Evolutionary conservation across 2,888 invertebrate genomes (phyloP), one percentile per base, ranked within the genome.

Genomic region (Eilema caniola): DNA sequence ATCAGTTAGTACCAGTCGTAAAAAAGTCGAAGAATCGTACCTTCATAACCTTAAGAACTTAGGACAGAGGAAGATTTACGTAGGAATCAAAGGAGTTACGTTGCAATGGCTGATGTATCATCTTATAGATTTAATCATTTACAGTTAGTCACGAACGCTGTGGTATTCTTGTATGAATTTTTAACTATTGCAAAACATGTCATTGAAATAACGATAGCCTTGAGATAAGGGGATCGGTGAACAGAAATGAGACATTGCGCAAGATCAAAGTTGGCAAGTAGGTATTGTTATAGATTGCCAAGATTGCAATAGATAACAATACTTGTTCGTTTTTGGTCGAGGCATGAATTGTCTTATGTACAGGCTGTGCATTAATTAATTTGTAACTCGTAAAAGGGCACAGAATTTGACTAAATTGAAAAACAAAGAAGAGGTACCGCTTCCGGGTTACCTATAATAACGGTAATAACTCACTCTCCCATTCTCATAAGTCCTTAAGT

Each of bases 271-370:
- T 70, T 65, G 60, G 69, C 74, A 56, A 74, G 68, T n/a, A n/a
- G n/a, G n/a, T 61, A 76, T 73, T 77, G 70, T 75, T 73, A 41
- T 63, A 72, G 66, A 72, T 72, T 67, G 69, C 10, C 31, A 20
- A 69, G 66, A 72, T 69, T 41, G 69, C 72, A 70, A 73, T 67
- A 66, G 72, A 68, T 73, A 68, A 61, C 64, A 56, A 33, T n/a
- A n/a, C n/a, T n/a, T n/a, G n/a, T n/a, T 72, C 47, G 70, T 72
- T 67, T 76, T 71, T 74, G 75, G 56, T 73, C 62, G 66, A 68
- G 72, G 74, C 73, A 70, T 66, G 66, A 73, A 67, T 69, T 70
- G 70, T 73, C 64, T 65, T 71, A 69, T 63, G 71, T 78, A 70
- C 78, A 53, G 41, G 14, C 41, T 41, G 24, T 62, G 62, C 23